Conservation (phyloP, 2,113 vertebrate genomes). For the Gallinago jamesoni region DNA sequence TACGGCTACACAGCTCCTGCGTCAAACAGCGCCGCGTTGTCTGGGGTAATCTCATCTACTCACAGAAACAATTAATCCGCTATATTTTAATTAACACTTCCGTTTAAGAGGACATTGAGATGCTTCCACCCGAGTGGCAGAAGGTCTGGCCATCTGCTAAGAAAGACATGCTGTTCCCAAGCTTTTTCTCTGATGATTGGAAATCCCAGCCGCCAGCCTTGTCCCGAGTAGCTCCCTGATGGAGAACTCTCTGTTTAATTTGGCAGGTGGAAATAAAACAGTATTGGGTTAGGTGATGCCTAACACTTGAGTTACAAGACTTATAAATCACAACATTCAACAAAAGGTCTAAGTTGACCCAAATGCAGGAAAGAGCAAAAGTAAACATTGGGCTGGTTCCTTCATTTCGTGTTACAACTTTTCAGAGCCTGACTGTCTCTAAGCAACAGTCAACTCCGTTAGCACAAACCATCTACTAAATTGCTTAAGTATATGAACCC, state of each 20-base stretch:
- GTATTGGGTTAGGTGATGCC: background rate
- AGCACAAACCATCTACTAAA: conserved; percentile 20
- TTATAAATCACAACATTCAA: background rate
- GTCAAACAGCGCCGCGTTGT: conserved; percentile 19
- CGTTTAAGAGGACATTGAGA: background rate
- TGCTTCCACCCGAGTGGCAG: background rate
- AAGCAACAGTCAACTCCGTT: background rate
- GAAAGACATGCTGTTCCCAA: background rate
- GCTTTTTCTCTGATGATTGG: background rate
- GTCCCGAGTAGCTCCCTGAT: background rate
- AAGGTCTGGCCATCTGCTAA: background rate
- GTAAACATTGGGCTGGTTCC: background rate
- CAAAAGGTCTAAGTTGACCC: background rate
- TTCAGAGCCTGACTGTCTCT: background rate
- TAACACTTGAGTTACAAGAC: background rate
- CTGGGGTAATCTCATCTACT: conserved; percentile 22
- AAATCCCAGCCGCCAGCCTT: background rate
- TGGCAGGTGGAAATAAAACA: background rate
- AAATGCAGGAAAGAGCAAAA: background rate
- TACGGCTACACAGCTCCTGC: background rate
- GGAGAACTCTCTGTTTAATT: background rate
- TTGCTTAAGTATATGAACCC: conserved; percentile 1
- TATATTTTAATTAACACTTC: conserved; percentile 52
- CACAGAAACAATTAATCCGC: conserved; percentile 38
- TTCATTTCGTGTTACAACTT: background rate